Evolutionary conservation across 2,888 invertebrate species (phyloP), one percentile per base, ranked within the genome.

Genomic region (Congeria kusceri): DNA sequence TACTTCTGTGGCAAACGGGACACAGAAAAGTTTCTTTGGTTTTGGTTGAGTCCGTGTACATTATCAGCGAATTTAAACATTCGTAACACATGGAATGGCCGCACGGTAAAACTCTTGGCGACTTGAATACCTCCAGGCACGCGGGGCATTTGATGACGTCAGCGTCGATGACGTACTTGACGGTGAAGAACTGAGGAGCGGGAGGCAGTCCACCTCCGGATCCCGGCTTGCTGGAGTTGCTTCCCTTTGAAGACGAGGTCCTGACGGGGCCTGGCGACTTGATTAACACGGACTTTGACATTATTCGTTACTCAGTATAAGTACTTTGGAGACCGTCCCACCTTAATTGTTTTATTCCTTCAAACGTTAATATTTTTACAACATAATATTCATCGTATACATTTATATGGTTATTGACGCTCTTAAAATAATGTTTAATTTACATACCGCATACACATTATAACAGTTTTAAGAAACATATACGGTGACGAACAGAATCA

Each of bases 91-190:
- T 23, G 4, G 83, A 75, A 75, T 83, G 83, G n/a, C 83, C 83
- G 44, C 83, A 83, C 5, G 79, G 72, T 23, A 83, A 56, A 29
- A 83, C 77, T 20, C 83, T 49, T 4, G 83, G 83, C 9, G 83
- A 83, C 70, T 77, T 83, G 64, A 77, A 80, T 15, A 83, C 80
- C 4, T 80, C 79, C 32, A 74, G 32, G 62, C 83, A 83, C 15
- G 74, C 53, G 0, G 79, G 79, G 47, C 83, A 83, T 67, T 83
- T 83, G n/a, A 83, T 44, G n/a, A 83, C 79, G 32, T 77, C 79
- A 29, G 57, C 65, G 62, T 83, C 83, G 49, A 83, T 71, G 29
- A n/a, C 68, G 65, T 80, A 83, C 39, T 74, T 74, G 7, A 70
- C 58, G 11, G 66, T 56, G 13, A 59, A 71, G 20, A 83, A 57